phyloP scores from a whole-genome alignment of 2,888 invertebrate species.

The Leptinotarsa peninsularis region DNA sequence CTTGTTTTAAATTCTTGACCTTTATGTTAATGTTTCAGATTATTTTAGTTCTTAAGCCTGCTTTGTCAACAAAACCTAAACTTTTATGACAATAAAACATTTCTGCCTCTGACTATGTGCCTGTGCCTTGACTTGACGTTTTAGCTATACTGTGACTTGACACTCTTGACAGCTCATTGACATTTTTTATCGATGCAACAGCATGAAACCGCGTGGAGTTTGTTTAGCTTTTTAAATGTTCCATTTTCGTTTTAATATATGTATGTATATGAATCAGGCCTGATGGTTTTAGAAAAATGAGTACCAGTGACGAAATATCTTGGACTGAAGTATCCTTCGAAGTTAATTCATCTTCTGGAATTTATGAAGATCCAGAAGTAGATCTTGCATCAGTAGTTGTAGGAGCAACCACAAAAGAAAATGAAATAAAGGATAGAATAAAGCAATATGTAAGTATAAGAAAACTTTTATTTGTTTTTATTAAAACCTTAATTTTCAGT shows the following conservation, averaged over 20 bases:
- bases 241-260: slow-evolving; percentile 10
- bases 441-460: slow-evolving; percentile 43
- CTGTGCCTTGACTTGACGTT: too few relatives aligned
- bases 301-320: slow-evolving; percentile 25
- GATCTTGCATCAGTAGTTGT: slow-evolving; percentile 30
- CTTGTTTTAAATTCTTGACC: too few relatives aligned
- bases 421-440: slow-evolving; percentile 40
- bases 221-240: slow-evolving; percentile 36
- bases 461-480: not conserved
- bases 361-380: slow-evolving; percentile 34
- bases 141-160: too few relatives aligned
- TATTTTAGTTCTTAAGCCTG: too few relatives aligned
- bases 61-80: too few relatives aligned
- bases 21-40: too few relatives aligned
- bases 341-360: slow-evolving; percentile 23
- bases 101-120: too few relatives aligned
- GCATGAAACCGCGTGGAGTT: slow-evolving; percentile 45
- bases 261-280: slow-evolving; percentile 26
- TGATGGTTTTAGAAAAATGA: slow-evolving; percentile 28
- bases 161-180: slow-evolving; percentile 33
- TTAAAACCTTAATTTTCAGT: slow-evolving; percentile 34
- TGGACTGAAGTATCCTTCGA: slow-evolving; percentile 36
- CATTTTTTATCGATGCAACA: slow-evolving; percentile 41
- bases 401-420: slow-evolving; percentile 37
- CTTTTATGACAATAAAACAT: too few relatives aligned